Evolutionary conservation across 2,797 vertebrate genomes (phyloP).

Genomic region (Hirundo rustica): DNA sequence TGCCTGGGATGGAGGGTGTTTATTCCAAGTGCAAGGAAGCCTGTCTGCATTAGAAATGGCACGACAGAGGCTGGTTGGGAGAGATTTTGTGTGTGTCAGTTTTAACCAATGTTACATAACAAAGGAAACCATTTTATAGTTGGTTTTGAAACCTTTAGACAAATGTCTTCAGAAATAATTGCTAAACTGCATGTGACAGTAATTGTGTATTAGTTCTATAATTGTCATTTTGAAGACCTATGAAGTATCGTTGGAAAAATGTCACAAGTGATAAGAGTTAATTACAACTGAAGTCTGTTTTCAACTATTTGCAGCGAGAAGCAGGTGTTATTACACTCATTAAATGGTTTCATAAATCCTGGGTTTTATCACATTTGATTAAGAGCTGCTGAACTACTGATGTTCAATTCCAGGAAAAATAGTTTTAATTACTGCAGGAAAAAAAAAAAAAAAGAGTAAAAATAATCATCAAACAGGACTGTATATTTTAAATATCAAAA

Average conservation of each 20-base stretch:
- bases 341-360: slow-evolving; percentile 78
- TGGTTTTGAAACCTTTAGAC: slow-evolving; percentile 74
- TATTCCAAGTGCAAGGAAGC: neutral
- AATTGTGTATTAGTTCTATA: slow-evolving; percentile 80
- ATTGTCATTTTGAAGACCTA: slow-evolving; percentile 80
- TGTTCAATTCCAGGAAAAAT: slow-evolving; percentile 63
- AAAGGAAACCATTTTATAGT: slow-evolving; percentile 72
- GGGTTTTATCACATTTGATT: slow-evolving; percentile 75
- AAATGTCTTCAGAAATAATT: slow-evolving; percentile 79
- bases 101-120: slow-evolving; percentile 69
- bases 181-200: slow-evolving; percentile 79
- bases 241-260: slow-evolving; percentile 77
- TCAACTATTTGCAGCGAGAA: slow-evolving; percentile 74
- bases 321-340: slow-evolving; percentile 76
- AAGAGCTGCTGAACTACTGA: slow-evolving; percentile 69
- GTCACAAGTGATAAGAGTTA: slow-evolving; percentile 79
- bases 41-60: neutral
- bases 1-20: neutral
- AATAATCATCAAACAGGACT: slow-evolving; percentile 27
- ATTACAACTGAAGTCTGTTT: slow-evolving; percentile 80
- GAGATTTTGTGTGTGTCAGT: slow-evolving; percentile 12
- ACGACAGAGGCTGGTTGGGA: neutral
- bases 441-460: neutral
- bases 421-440: slow-evolving; percentile 65
- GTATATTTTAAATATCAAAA: slow-evolving; percentile 52